phyloP scores from a whole-genome alignment of 2,113 vertebrate genomes.

The Tragulus kanchil region DNA sequence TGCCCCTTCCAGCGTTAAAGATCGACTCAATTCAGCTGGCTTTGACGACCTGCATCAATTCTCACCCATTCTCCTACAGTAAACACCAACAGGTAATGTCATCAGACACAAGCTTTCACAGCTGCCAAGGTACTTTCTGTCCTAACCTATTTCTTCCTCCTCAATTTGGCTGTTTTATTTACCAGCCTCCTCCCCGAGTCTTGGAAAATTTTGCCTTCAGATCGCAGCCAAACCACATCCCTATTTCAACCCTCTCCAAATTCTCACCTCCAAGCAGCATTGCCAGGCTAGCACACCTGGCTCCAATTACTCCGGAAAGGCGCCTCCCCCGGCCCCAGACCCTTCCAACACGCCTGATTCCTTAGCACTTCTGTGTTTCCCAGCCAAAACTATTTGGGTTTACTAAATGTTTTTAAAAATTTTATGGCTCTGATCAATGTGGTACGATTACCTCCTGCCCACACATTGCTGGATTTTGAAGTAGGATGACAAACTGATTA shows the following conservation, averaged over 20 bases:
- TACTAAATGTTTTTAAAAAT: no score
- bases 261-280: constrained; percentile 76
- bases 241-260: constrained; percentile 70
- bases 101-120: neutral
- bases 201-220: constrained; percentile 67
- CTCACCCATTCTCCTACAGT: neutral
- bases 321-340: neutral
- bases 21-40: neutral
- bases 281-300: constrained; percentile 72
- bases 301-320: constrained; percentile 69
- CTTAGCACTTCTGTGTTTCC: constrained; percentile 54
- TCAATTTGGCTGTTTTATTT: constrained; percentile 34
- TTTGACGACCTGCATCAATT: neutral
- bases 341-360: constrained; percentile 12
- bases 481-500: neutral
- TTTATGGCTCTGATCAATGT: neutral
- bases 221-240: constrained; percentile 77
- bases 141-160: constrained; percentile 35
- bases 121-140: constrained; percentile 63
- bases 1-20: neutral
- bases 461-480: neutral
- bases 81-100: neutral
- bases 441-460: neutral
- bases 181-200: constrained; percentile 55
- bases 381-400: no score